phyloP scores from a whole-genome alignment of 2,113 vertebrate genomes.

The Fukomys damarensis region DNA sequence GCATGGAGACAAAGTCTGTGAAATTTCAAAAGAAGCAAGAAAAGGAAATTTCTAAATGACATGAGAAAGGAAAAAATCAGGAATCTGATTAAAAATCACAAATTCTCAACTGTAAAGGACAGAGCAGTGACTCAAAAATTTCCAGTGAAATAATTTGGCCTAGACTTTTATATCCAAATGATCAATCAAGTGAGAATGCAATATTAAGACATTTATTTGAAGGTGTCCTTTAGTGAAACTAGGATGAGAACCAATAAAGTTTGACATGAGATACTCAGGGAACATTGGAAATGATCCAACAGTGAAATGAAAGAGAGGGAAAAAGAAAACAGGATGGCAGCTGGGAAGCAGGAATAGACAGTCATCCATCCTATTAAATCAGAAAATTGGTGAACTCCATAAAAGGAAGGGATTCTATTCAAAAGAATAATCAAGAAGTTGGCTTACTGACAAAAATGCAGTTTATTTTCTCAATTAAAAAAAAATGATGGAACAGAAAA shows the following conservation, averaged over 20 bases:
- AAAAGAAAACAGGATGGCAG: conserved; percentile 46
- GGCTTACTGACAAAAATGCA: conserved; percentile 50
- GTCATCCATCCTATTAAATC: conserved; percentile 60
- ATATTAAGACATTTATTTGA: conserved; percentile 25
- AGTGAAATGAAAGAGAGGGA: conserved; percentile 28
- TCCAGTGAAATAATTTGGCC: conserved; percentile 39
- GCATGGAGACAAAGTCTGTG: not conserved
- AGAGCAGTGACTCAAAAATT: conserved; percentile 10
- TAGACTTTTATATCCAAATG: conserved; percentile 31
- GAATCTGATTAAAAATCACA: conserved; percentile 48
- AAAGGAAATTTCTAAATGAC: conserved; percentile 13
- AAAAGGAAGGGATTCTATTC: conserved; percentile 50
- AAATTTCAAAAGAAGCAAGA: not conserved
- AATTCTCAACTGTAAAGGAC: not conserved
- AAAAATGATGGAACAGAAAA: not conserved
- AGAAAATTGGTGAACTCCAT: conserved; percentile 58
- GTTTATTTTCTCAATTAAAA: conserved; percentile 39
- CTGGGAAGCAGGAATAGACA: conserved; percentile 45
- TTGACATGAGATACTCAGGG: conserved; percentile 15
- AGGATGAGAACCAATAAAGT: conserved; percentile 47
- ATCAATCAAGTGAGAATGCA: not conserved
- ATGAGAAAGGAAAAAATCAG: not conserved
- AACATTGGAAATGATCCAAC: conserved; percentile 43
- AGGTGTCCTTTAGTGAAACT: conserved; percentile 56
- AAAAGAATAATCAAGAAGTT: conserved; percentile 63